Evolutionary conservation across 2,888 invertebrate species (phyloP).

Genomic region (Acanthosepion pharaonis): DNA sequence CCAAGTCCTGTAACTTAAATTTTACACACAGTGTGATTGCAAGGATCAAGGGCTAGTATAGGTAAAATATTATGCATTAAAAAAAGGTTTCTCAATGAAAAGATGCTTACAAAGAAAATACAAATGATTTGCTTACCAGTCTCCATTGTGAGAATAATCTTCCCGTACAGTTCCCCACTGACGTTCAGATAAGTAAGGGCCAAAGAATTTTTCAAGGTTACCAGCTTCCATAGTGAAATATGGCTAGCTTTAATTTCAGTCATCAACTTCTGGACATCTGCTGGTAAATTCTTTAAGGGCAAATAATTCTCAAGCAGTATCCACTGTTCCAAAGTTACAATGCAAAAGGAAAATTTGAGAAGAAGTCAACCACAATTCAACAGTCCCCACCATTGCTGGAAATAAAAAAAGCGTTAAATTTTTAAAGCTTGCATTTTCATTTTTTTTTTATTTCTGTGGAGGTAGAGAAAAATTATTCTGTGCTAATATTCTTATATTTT

Average conservation of each 20-base stretch:
- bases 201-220: slow-evolving; percentile 39
- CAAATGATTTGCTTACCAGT: slow-evolving; percentile 48
- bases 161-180: slow-evolving; percentile 56
- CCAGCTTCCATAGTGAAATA: background rate
- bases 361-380: background rate
- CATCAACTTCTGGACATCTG: background rate
- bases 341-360: background rate
- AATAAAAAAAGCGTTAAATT: background rate
- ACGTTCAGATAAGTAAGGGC: slow-evolving; percentile 55
- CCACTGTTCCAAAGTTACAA: background rate
- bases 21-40: too few species aligned
- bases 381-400: background rate
- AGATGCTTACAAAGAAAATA: background rate
- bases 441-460: too few species aligned
- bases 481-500: too few species aligned
- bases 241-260: background rate
- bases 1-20: too few species aligned
- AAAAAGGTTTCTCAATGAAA: too few species aligned
- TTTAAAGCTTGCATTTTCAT: background rate
- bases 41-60: too few species aligned
- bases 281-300: background rate
- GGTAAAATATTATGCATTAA: too few species aligned
- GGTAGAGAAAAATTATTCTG: too few species aligned
- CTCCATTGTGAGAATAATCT: slow-evolving; percentile 51
- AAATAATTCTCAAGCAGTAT: background rate